Evolutionary conservation across 2,888 invertebrate species (phyloP), one percentile per base, ranked within the genome.

Genomic region (Pollenia griseotomentosa): DNA sequence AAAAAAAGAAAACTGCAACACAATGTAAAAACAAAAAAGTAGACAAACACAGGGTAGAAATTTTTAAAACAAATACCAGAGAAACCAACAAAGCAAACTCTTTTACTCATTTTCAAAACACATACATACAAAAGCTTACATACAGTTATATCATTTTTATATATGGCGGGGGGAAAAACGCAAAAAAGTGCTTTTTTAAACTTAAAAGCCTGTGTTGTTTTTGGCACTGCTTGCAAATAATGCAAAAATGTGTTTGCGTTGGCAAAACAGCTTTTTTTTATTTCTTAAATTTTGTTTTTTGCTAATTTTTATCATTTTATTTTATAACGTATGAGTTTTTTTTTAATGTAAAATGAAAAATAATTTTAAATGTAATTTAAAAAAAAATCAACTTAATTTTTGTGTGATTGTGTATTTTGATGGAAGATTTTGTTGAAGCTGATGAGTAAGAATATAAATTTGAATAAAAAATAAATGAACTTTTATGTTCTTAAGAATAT

Each of bases 401-500:
- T 83, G n/a, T 81, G 59, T 65, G 44, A 68, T 71, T 71, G 46
- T 59, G 46, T 55, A 44, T 71, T 75, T 51, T 78, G 59, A 61
- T 80, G 80, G 61, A 73, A 48, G 19, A 70, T 77, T 55, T 51
- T 75, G 66, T 51, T 80, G 80, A 71, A 23, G 63, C 70, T 75
- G 87, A 87, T 87, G 87, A 87, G 84, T 87, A 87, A 87, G 84
- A 87, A 87, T 84, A 81, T 78, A 70, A 75, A 79, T 66, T 84
- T 84, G 79, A 68, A 79, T 78, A 84, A 73, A 42, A 71, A 63
- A 73, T 70, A 63, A 83, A 68, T 59, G 74, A 19, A 61, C 11
- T 63, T 82, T n/a, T 19, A 23, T 68, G 19, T 75, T 33, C 23
- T 61, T 53, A 51, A 23, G 19, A 7, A 33, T 59, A 33, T 77